Conservation (phyloP, 2,797 vertebrate genomes). For the Atherinosoma microstoma region DNA sequence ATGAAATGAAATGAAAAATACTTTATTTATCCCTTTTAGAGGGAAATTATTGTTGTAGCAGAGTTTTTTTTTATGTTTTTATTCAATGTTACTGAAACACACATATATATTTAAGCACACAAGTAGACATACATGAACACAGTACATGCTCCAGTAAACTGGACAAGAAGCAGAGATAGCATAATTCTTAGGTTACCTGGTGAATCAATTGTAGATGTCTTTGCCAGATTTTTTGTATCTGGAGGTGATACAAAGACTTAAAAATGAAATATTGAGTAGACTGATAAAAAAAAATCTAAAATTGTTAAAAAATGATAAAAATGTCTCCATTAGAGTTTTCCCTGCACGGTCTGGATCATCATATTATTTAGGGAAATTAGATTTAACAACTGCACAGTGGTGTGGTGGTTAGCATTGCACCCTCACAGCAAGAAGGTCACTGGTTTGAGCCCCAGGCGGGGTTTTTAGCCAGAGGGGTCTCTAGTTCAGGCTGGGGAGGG, state of each 20-base stretch:
- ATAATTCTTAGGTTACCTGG: conserved; percentile 61
- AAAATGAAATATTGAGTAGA: conserved; percentile 36
- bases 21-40: no score
- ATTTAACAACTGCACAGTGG: conserved; percentile 26
- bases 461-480: no score
- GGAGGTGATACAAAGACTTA: neutral
- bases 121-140: conserved; percentile 10
- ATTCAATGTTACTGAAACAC: neutral
- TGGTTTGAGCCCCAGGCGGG: no score
- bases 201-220: conserved; percentile 27
- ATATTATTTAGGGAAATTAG: conserved; percentile 40
- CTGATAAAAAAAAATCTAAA: no score
- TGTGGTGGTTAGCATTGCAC: no score
- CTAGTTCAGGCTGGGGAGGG: no score
- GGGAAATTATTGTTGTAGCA: no score
- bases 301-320: neutral
- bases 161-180: conserved; percentile 67
- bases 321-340: neutral
- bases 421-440: no score
- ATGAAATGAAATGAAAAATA: no score
- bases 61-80: no score
- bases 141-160: conserved; percentile 11
- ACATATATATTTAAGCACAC: neutral
- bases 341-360: conserved; percentile 33
- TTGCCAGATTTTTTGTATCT: conserved; percentile 10